These are phyloP conservation scores for Drosophila rellima DNA, from an alignment of 2,888 invertebrate species.

Conservation along the genomic window DNA sequence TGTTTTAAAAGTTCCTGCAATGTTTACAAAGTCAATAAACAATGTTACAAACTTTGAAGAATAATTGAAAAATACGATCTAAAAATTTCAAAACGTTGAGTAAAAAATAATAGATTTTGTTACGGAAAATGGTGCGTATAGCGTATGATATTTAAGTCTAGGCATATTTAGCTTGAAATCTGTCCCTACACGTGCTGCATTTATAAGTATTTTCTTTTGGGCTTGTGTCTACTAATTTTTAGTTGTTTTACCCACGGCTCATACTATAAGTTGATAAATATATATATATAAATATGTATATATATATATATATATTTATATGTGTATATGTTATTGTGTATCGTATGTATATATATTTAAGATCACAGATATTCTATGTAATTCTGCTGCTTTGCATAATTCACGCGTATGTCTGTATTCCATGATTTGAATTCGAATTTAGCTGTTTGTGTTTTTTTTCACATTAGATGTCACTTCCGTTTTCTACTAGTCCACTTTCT, in stretches of 20 bases:
- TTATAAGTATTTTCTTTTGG: background rate
- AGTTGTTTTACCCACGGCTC: constrained; percentile 30
- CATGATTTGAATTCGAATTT: constrained; percentile 46
- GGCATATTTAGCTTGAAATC: background rate
- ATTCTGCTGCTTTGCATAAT: constrained; percentile 74
- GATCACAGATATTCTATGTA: constrained; percentile 86
- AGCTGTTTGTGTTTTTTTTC: constrained; percentile 28
- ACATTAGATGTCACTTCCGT: constrained; percentile 43
- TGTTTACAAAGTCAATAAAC: background rate
- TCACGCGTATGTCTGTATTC: constrained; percentile 65
- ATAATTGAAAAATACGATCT: background rate
- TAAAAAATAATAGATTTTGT: background rate
- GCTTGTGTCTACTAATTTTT: constrained; percentile 18
- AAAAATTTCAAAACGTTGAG: background rate
- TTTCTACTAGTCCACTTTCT: background rate
- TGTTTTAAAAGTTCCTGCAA: background rate
- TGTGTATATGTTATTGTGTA: constrained; percentile 44
- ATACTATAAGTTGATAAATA: constrained; percentile 43
- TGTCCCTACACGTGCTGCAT: constrained; percentile 1
- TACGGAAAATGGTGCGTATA: background rate
- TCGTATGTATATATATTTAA: constrained; percentile 83
- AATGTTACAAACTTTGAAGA: background rate
- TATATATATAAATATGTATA: constrained; percentile 31
- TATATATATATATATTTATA: constrained; percentile 13
- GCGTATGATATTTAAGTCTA: background rate